These are phyloP conservation scores for Actenoides hombroni DNA, from an alignment of 2,113 vertebrate genomes.

Conservation along the genomic window DNA sequence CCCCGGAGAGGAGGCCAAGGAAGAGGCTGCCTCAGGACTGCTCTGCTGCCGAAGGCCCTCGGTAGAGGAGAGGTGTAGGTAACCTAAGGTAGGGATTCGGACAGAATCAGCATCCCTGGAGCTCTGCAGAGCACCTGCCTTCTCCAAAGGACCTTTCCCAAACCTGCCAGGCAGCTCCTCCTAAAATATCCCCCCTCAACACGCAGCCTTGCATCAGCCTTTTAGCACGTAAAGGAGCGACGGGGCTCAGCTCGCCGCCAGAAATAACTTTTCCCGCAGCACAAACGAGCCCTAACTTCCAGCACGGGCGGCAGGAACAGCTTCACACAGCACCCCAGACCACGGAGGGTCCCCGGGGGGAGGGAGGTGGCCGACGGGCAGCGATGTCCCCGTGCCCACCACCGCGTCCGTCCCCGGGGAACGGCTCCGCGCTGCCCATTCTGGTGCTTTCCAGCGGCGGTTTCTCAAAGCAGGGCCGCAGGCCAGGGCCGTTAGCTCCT, in stretches of 20 bases:
- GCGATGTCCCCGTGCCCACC: not conserved
- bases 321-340: accelerated
- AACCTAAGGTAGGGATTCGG: not conserved
- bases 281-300: not conserved
- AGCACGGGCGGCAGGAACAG: not conserved
- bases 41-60: not conserved
- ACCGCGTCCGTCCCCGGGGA: accelerated
- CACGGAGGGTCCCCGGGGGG: accelerated
- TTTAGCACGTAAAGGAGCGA: not conserved
- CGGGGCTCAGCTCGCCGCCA: not conserved
- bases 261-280: slow-evolving; percentile 15
- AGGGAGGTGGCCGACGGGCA: not conserved
- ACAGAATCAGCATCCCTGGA: not conserved
- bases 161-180: not conserved
- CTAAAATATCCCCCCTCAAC: not conserved
- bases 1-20: not conserved
- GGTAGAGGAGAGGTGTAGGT: too few species aligned
- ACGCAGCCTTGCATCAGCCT: not conserved
- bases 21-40: not conserved
- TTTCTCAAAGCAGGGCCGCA: not conserved
- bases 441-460: not conserved
- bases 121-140: not conserved
- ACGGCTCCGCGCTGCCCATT: not conserved
- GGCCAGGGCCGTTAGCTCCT: not conserved
- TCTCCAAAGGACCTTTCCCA: not conserved